A percentile compares a stretch with the other conserved stretches of the same genome.
Conservation (phyloP, 2,888 invertebrate species). For the Anticlea derivata region DNA sequence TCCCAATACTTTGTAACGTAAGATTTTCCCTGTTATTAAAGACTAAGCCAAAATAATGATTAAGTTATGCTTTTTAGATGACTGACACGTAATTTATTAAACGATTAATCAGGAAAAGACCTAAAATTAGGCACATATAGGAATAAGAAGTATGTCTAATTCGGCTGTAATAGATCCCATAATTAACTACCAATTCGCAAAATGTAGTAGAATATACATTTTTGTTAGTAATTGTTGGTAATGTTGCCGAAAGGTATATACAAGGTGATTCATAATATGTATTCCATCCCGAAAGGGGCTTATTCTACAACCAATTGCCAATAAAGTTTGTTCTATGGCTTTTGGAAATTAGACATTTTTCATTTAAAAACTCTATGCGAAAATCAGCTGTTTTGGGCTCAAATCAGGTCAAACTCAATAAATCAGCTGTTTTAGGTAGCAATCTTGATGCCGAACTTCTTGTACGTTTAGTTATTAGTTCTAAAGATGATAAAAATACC, state of each 20-base stretch:
- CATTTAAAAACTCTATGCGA: no score
- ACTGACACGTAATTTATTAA: slow-evolving; percentile 19
- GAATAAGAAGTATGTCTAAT: background rate
- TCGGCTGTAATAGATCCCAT: background rate
- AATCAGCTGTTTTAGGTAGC: no score
- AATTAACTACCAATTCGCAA: slow-evolving; percentile 3
- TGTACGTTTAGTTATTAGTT: no score
- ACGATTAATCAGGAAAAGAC: background rate
- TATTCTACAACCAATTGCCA: no score
- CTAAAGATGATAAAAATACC: no score
- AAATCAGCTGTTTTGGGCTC: no score
- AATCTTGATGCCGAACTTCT: no score
- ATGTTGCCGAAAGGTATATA: slow-evolving; percentile 35
- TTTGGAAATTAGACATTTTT: no score
- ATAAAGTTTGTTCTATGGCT: no score
- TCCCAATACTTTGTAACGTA: slow-evolving; percentile 8
- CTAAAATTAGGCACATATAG: slow-evolving; percentile 4
- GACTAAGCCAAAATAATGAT: slow-evolving; percentile 22
- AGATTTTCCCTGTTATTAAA: slow-evolving; percentile 4
- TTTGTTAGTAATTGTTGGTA: slow-evolving; percentile 3
- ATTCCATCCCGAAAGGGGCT: no score
- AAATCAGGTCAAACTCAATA: no score
- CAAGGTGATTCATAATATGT: no score
- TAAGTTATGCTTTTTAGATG: slow-evolving; percentile 18
- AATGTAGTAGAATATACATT: slow-evolving; percentile 6